Conservation (phyloP, 2,888 invertebrate species). For the Dyspetes luteomarginatus region DNA sequence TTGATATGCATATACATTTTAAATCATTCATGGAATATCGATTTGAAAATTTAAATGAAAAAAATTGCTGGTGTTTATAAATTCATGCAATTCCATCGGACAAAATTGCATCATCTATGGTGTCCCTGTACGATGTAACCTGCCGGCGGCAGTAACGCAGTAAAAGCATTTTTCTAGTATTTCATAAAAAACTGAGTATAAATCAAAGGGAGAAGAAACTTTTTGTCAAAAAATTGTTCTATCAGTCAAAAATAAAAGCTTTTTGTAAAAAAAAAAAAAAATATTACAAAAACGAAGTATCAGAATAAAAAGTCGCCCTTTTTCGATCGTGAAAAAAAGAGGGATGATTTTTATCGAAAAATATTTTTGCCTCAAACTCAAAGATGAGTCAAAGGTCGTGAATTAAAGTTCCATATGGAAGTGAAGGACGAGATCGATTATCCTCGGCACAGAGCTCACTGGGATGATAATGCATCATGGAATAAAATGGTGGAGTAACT, state of each 20-base stretch:
- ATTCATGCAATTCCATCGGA: background rate
- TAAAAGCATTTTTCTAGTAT: background rate
- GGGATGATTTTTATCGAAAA: background rate
- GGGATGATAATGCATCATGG: slow-evolving; percentile 35
- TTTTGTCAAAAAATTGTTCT: background rate
- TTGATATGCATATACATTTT: slow-evolving; percentile 75
- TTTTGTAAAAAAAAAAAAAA: background rate
- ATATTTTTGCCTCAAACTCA: background rate
- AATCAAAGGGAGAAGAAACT: too few species aligned
- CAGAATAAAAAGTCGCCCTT: background rate
- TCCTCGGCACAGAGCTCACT: background rate
- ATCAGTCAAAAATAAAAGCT: background rate
- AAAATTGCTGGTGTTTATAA: background rate
- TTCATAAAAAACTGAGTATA: too few species aligned
- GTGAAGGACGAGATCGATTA: slow-evolving; percentile 33
- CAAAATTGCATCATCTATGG: background rate
- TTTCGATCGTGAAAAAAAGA: background rate
- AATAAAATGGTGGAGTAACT: slow-evolving; percentile 46
- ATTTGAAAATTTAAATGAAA: slow-evolving; percentile 65
- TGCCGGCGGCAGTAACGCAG: background rate
- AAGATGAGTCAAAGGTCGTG: background rate
- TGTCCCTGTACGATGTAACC: background rate
- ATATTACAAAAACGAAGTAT: background rate
- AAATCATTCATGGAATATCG: slow-evolving; percentile 81
- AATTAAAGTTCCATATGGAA: slow-evolving; percentile 21